phyloP scores from a whole-genome alignment of 1,140 invertebrate genomes.

The Bombus waltoni region DNA sequence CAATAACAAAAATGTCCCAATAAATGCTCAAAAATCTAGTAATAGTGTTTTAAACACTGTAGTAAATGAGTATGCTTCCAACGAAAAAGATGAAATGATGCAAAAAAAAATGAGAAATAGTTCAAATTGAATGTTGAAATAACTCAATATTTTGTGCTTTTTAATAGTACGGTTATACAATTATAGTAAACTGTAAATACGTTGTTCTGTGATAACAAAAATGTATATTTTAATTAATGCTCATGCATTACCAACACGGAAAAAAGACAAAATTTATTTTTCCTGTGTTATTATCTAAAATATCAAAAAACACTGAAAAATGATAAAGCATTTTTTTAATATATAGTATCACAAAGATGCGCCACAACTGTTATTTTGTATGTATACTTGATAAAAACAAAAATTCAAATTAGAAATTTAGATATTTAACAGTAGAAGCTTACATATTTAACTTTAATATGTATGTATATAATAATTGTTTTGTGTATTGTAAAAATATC shows the following conservation, averaged over 20 bases:
- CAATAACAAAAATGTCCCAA: conserved; percentile 13
- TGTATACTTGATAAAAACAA: conserved; percentile 22
- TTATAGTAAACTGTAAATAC: conserved; percentile 61
- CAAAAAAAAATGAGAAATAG: conserved; percentile 36
- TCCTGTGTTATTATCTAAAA: conserved; percentile 2
- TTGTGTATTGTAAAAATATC: conserved; percentile 19
- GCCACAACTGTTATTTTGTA: conserved; percentile 34
- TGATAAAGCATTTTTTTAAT: conserved; percentile 36
- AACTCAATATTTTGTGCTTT: conserved; percentile 44
- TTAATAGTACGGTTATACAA: conserved; percentile 32
- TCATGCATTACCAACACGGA: conserved; percentile 56
- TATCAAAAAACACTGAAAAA: conserved; percentile 17
- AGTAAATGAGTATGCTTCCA: conserved; percentile 8
- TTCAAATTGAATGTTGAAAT: conserved; percentile 40
- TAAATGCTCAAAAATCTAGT: conserved; percentile 29
- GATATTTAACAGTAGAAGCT: conserved; percentile 5
- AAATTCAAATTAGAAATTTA: neutral
- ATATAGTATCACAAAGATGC: conserved; percentile 26
- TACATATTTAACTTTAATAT: conserved; percentile 23
- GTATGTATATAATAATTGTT: conserved; percentile 27
- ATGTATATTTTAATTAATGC: conserved; percentile 57
- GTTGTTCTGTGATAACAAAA: conserved; percentile 64
- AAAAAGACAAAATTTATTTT: conserved; percentile 47
- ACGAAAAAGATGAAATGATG: conserved; percentile 1
- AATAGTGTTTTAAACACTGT: conserved; percentile 32